Evolutionary conservation across 2,797 vertebrate species (phyloP), one percentile per base, ranked within the genome.

Genomic region (Aldrovandia affinis): DNA sequence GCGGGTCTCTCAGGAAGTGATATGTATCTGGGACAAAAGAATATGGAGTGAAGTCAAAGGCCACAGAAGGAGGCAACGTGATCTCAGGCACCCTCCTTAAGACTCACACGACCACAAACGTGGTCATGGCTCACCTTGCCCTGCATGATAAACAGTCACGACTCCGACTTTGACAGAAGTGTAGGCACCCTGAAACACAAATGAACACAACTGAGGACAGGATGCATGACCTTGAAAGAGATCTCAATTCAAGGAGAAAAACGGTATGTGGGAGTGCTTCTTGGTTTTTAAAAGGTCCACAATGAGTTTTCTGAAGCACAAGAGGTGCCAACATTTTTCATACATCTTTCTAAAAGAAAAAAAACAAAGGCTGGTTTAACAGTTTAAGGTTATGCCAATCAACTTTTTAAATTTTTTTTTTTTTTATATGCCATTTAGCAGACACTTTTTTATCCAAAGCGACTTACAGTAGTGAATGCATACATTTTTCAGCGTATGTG

Each of bases 1-100:
- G 95, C 0, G 96, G 95, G 85, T 95, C 93, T 91, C 93, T 95
- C 90, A 97, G 89, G 90, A 95, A 96, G 85, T 94, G 28, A 83
- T 95, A 96, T 0, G 92, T 85, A 92, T 95, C 96, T 97, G 75
- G 83, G 80, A 44, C 8, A 44, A 77, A 47, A 18, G 8, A 77
- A n/a, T n/a, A n/a, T 39, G 33, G 14, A 42, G 36, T 30, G 15
- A 68, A 33, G 30, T 55, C 36, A 15, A n/a, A 50, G n/a, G n/a
- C n/a, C n/a, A n/a, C n/a, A n/a, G n/a, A n/a, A n/a, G n/a, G n/a
- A n/a, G n/a, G n/a, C n/a, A n/a, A n/a, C n/a, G n/a, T n/a, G n/a
- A n/a, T n/a, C n/a, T n/a, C n/a, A n/a, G n/a, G n/a, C n/a, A n/a
- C n/a, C n/a, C n/a, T n/a, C n/a, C n/a, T n/a, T n/a, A n/a, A n/a